phyloP scores from a whole-genome alignment of 2,888 invertebrate species.

The Tenthredo distinguenda region DNA sequence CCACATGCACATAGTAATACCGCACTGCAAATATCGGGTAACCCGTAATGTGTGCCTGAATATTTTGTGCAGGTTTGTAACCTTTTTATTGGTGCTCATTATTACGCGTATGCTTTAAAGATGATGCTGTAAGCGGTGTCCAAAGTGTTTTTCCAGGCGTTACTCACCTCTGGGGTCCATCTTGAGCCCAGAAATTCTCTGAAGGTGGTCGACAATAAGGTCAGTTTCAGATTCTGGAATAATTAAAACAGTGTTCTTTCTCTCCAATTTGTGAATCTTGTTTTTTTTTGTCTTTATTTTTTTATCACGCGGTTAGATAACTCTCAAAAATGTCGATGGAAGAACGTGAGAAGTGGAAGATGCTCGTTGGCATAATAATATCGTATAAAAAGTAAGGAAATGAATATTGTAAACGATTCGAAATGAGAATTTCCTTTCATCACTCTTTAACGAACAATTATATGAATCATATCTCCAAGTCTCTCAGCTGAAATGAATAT shows the following conservation, averaged over 20 bases:
- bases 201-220: slow-evolving; percentile 77
- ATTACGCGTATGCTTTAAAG: slow-evolving; percentile 59
- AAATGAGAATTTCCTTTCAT: slow-evolving; percentile 11
- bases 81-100: not conserved
- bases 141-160: slow-evolving; percentile 78
- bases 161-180: slow-evolving; percentile 75
- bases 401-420: slow-evolving; percentile 3
- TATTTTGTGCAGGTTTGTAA: not conserved
- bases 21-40: not conserved
- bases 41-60: not conserved
- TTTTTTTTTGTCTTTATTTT: not conserved
- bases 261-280: not conserved
- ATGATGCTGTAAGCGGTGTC: slow-evolving; percentile 72
- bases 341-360: not conserved
- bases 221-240: slow-evolving; percentile 77
- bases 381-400: not conserved
- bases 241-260: slow-evolving; percentile 5
- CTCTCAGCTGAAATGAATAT: not conserved
- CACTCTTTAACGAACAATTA: slow-evolving; percentile 4
- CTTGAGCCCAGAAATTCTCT: slow-evolving; percentile 76
- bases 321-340: not conserved
- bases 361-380: not conserved
- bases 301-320: not conserved
- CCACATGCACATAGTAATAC: not conserved
- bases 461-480: slow-evolving; percentile 8